Conservation (phyloP, 1,140 invertebrate genomes). For the Melitaea cinxia region DNA sequence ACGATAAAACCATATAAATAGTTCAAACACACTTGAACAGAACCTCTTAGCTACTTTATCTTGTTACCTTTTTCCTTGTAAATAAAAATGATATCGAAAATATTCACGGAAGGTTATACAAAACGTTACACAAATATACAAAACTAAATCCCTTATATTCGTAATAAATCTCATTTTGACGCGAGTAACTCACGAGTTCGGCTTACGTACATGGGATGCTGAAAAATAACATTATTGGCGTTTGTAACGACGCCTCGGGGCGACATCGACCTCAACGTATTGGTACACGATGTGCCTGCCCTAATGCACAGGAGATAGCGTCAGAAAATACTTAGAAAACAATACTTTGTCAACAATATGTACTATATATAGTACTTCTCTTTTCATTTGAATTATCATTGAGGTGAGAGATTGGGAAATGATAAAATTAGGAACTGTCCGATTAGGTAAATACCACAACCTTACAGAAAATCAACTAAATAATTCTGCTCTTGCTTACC, state of each 20-base stretch:
- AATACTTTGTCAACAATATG: too few relatives aligned
- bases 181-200: slow-evolving; percentile 38
- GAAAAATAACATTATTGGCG: slow-evolving; percentile 74
- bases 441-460: too few relatives aligned
- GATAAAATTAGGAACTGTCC: too few relatives aligned
- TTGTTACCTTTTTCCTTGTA: neutral
- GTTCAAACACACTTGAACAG: too few relatives aligned
- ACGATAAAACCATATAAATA: too few relatives aligned
- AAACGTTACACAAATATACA: slow-evolving; percentile 10
- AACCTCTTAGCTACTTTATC: too few relatives aligned
- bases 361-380: too few relatives aligned
- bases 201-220: slow-evolving; percentile 57
- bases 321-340: neutral
- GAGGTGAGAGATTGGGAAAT: too few relatives aligned
- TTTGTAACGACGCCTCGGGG: slow-evolving; percentile 73
- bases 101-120: neutral
- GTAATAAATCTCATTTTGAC: slow-evolving; percentile 56
- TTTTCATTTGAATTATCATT: too few relatives aligned
- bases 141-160: slow-evolving; percentile 14
- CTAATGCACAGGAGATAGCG: slow-evolving; percentile 33
- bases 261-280: slow-evolving; percentile 69
- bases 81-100: neutral
- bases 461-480: too few relatives aligned
- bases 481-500: too few relatives aligned
- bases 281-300: slow-evolving; percentile 32